Conservation (phyloP, 2,888 invertebrate genomes). For the Sinopyrophorus schimmeli region DNA sequence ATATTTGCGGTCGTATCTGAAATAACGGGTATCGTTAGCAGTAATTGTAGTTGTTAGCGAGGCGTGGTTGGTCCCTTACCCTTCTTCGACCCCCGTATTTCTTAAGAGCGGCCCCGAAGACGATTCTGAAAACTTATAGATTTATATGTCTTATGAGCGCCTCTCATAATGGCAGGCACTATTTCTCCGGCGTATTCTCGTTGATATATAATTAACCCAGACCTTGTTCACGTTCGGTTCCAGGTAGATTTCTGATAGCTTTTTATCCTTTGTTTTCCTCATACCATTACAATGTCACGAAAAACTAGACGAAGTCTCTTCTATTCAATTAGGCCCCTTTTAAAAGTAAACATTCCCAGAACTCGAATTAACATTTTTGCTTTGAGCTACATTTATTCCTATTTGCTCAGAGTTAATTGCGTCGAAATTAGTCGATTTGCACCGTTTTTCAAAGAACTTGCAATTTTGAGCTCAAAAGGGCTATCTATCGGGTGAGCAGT, state of each 20-base stretch:
- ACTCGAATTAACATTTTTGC: too few relatives aligned
- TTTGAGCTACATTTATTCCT: too few relatives aligned
- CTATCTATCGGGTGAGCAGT: too few relatives aligned
- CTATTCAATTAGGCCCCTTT: too few relatives aligned
- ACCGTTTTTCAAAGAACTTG: too few relatives aligned
- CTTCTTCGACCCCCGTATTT: constrained; percentile 31
- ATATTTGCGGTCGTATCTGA: constrained; percentile 47
- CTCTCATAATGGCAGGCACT: constrained; percentile 34
- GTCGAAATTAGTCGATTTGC: too few relatives aligned
- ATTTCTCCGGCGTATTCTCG: constrained; percentile 30
- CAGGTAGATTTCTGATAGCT: constrained; percentile 26
- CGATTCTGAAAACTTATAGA: constrained; percentile 10
- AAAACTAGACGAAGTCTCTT: constrained; percentile 5
- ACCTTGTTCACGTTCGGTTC: constrained; percentile 34
- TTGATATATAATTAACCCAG: constrained; percentile 41
- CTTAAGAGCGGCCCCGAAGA: constrained; percentile 32
- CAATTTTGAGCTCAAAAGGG: too few relatives aligned
- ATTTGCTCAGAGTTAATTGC: too few relatives aligned
- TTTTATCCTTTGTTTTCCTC: constrained; percentile 12
- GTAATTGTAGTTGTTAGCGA: constrained; percentile 50
- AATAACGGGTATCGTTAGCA: constrained; percentile 48
- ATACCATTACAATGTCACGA: constrained; percentile 13
- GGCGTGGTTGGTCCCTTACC: constrained; percentile 44
- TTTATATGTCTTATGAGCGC: constrained; percentile 18
- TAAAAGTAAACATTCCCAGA: too few relatives aligned